Conservation (phyloP, 2,888 invertebrate species). For the Pristionchus entomophagus region DNA sequence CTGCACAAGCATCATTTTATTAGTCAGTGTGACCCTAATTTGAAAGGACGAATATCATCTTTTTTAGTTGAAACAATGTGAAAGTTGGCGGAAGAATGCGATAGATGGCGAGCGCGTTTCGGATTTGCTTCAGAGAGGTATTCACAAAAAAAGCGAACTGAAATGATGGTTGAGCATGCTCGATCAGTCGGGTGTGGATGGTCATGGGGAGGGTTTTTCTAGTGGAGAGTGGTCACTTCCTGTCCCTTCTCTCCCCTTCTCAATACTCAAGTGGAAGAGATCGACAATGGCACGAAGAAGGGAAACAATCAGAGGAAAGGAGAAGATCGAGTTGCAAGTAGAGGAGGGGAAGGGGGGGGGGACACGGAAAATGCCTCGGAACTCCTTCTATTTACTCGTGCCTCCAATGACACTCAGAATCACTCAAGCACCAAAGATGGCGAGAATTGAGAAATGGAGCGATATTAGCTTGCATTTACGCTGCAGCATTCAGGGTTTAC, state of each 20-base stretch:
- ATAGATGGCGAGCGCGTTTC: too few species aligned
- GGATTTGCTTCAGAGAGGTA: too few species aligned
- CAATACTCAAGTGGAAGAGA: conserved; percentile 18
- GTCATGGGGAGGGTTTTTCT: background rate
- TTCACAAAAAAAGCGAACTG: too few species aligned
- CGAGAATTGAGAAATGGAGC: too few species aligned
- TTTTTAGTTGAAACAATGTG: too few species aligned
- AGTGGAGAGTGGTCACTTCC: background rate
- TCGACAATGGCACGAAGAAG: conserved; percentile 22
- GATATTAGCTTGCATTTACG: too few species aligned
- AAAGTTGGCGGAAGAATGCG: background rate
- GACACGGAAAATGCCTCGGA: background rate
- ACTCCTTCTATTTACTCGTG: too few species aligned
- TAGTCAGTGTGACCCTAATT: background rate
- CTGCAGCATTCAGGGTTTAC: too few species aligned
- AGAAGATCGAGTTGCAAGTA: background rate
- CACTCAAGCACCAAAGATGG: too few species aligned
- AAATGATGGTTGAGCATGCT: background rate
- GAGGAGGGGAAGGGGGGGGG: background rate
- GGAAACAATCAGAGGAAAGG: background rate
- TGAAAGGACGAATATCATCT: background rate
- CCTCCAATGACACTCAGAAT: too few species aligned
- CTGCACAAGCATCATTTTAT: background rate
- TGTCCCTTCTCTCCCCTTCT: background rate
- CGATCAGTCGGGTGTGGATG: background rate